Base-by-base conservation (phyloP, 2,797 vertebrate species). In the Remorina albescens region DNA sequence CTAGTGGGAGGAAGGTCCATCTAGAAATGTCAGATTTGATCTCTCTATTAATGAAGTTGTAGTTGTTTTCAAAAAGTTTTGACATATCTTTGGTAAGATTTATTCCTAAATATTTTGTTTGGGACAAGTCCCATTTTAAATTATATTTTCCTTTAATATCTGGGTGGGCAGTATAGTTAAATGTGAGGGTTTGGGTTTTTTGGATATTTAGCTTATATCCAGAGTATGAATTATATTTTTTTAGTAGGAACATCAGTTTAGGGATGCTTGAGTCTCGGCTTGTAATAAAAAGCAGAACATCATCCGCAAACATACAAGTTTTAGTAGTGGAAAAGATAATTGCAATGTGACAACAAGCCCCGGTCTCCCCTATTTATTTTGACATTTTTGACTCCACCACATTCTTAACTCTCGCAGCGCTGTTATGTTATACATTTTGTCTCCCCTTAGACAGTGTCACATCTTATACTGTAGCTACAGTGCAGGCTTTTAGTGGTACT, bases 281-380 rank as follows among this genome's bases (percentile, higher is more conserved):
- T 44, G 42, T 47, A n/a, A 67, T 23, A 36, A 47, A 68, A 15
- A 58, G 65, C 32, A 67, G 21, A 1, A 56, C 28, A 56, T 67
- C 39, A 54, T 67, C 65, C 2, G 60, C 8, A 36, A 50, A 53
- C 47, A 65, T n/a, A 39, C 47, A 68, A 2, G 16, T 49, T 34
- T 58, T 68, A 16, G n/a, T n/a, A n/a, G n/a, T 32, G 30, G 8
- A 32, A 8, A 32, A 32, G 30, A 32, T 32, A 32, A 32, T 32
- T 32, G 30, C 30, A 32, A 32, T 32, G 30, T 32, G 30, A 32
- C 30, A 32, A 32, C 30, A 32, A 32, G 30, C 30, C 30, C 30
- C 30, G 30, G 30, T 32, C 30, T 32, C 30, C 30, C 30, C 30
- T 32, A 32, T 32, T 4, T 32, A 32, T 32, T 4, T 32, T 32